Evolutionary conservation across 2,797 vertebrate genomes (phyloP).

Genomic region (Myioborus melanocephalus): DNA sequence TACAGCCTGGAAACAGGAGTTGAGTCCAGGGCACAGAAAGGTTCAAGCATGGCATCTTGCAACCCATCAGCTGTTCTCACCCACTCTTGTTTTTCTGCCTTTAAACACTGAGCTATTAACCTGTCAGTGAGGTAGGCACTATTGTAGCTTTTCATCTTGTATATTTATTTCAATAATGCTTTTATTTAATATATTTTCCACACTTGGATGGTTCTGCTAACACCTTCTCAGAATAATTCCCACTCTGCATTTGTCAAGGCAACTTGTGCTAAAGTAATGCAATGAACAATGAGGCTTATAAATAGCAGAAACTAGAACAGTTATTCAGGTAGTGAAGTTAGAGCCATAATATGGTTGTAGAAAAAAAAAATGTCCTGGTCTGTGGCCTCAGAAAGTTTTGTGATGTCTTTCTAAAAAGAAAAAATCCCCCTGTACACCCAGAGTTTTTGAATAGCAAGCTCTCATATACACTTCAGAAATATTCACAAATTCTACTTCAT

Average conservation of each 20-base stretch:
- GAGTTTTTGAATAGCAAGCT: neutral
- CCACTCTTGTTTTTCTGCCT: neutral
- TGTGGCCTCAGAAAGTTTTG: neutral
- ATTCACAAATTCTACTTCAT: neutral
- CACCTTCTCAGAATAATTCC: conserved; percentile 6
- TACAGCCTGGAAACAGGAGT: neutral
- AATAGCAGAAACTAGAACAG: neutral
- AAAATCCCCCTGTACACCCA: rapidly evolving
- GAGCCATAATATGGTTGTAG: neutral
- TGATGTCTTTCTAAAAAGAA: neutral
- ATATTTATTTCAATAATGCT: conserved; percentile 27
- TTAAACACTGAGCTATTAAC: conserved; percentile 20
- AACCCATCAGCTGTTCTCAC: neutral
- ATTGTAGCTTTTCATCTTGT: neutral
- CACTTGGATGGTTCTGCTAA: neutral
- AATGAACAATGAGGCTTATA: neutral
- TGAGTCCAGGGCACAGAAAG: neutral
- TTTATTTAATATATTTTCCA: conserved; percentile 31
- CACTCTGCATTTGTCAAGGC: neutral
- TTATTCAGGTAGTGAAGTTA: neutral
- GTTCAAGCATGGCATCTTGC: neutral
- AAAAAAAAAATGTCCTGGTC: neutral
- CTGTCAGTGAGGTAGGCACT: neutral
- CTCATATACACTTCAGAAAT: neutral
- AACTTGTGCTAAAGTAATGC: neutral